These are phyloP conservation scores for Drosophila nigromelanica DNA, from an alignment of 1,140 invertebrate genomes.

Conservation along the genomic window DNA sequence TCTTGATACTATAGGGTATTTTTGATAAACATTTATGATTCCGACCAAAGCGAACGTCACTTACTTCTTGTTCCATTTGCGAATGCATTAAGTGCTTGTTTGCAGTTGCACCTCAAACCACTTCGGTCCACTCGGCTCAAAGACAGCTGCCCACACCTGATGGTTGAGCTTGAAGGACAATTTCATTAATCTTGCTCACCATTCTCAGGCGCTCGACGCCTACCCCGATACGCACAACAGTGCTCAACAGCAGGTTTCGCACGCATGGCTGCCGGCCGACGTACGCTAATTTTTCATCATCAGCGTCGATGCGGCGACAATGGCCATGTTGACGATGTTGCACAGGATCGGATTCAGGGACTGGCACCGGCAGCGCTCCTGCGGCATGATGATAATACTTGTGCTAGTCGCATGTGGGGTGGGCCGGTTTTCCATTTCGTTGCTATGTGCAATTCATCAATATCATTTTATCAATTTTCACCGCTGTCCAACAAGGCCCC, in stretches of 20 bases:
- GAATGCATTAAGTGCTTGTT: neutral
- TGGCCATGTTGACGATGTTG: conserved; percentile 63
- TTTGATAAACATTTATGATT: neutral
- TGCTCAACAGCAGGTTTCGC: conserved; percentile 54
- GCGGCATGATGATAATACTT: conserved; percentile 35
- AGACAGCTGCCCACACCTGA: conserved; percentile 27
- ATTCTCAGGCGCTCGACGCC: conserved; percentile 29
- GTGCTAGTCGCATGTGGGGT: conserved; percentile 10
- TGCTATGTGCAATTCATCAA: conserved; percentile 83
- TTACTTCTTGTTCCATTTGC: neutral
- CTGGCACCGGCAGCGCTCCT: neutral
- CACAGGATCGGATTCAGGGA: conserved; percentile 31
- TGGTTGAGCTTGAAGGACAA: conserved; percentile 28
- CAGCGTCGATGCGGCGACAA: conserved; percentile 53
- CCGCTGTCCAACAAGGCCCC: conserved; percentile 67
- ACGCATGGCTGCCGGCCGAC: conserved; percentile 49
- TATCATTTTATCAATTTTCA: conserved; percentile 83
- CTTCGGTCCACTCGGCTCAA: conserved; percentile 11
- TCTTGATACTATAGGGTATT: too few species aligned
- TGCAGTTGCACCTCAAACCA: conserved; percentile 2
- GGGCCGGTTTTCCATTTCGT: conserved; percentile 54
- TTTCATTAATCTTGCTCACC: conserved; percentile 78
- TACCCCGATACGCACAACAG: conserved; percentile 16
- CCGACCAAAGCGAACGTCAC: neutral
- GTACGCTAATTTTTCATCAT: conserved; percentile 78